Percentiles rank a stretch among this genome's conserved stretches.
Evolutionary conservation across 2,888 invertebrate species (phyloP).

Genomic region (Drosophila algonquin): DNA sequence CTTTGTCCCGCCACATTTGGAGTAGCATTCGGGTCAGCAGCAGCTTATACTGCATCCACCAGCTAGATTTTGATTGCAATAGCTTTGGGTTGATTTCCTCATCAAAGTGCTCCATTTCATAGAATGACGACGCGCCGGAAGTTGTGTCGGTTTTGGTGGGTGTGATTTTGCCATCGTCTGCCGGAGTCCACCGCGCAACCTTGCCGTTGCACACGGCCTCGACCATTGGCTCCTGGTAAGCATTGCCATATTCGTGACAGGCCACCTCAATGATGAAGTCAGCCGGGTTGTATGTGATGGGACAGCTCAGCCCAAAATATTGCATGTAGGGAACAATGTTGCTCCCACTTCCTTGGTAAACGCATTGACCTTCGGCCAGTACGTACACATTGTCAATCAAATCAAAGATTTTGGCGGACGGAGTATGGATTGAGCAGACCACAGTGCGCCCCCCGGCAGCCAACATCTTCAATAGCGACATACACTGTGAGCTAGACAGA

Average conservation of each 20-base stretch:
- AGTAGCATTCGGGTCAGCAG: conserved; percentile 89
- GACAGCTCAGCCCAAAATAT: conserved; percentile 92
- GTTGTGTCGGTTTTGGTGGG: conserved; percentile 79
- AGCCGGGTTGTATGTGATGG: conserved; percentile 96
- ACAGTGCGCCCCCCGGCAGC: conserved; percentile 95
- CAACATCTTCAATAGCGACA: conserved; percentile 92
- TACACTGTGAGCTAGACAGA: conserved; percentile 94
- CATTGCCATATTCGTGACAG: conserved; percentile 90
- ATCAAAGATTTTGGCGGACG: conserved; percentile 95
- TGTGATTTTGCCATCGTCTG: conserved; percentile 51
- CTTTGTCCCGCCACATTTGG: conserved; percentile 91
- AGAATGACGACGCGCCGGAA: conserved; percentile 77
- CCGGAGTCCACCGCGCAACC: conserved; percentile 85
- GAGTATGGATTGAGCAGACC: conserved; percentile 98
- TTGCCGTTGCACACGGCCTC: conserved; percentile 88
- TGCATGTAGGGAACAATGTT: conserved; percentile 93
- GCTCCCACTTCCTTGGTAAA: conserved; percentile 92
- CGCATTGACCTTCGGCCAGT: conserved; percentile 94
- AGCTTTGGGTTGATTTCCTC: conserved; percentile 84
- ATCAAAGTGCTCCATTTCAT: conserved; percentile 80
- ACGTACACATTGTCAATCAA: conserved; percentile 96
- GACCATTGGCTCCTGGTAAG: conserved; percentile 88
- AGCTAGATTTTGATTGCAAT: conserved; percentile 86
- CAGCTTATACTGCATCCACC: conserved; percentile 88
- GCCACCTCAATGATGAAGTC: conserved; percentile 95